phyloP scores from a whole-genome alignment of 1,140 invertebrate species.

The Caerostris extrusa region DNA sequence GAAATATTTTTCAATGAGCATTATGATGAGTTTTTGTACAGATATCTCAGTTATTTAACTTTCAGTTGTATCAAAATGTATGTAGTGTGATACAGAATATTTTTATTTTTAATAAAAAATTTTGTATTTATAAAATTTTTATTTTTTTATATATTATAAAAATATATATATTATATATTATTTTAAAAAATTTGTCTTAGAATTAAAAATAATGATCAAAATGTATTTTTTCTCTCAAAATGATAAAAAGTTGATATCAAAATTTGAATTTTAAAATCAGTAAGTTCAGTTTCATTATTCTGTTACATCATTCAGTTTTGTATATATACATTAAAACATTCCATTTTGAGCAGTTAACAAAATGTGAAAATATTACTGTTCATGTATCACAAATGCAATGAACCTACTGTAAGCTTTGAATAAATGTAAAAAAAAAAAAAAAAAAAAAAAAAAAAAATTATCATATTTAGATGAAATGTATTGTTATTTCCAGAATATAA shows the following conservation, averaged over 20 bases:
- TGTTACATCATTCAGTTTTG: conserved; percentile 30
- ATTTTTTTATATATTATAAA: too few relatives aligned
- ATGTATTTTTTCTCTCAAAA: not conserved
- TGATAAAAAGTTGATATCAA: conserved; percentile 11
- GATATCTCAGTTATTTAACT: not conserved
- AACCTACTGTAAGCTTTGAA: not conserved
- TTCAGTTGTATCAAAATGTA: conserved; percentile 5
- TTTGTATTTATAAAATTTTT: too few relatives aligned
- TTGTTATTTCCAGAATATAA: too few relatives aligned
- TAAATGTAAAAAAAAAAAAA: not conserved
- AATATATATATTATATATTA: too few relatives aligned
- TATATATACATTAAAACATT: conserved; percentile 49
- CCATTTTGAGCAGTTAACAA: conserved; percentile 4
- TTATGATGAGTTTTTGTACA: not conserved
- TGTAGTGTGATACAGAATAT: not conserved
- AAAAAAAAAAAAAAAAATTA: not conserved
- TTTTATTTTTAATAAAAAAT: too few relatives aligned
- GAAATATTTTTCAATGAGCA: conserved; percentile 21
- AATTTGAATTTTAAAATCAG: not conserved
- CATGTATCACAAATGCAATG: not conserved
- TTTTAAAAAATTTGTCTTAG: not conserved
- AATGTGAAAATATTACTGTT: not conserved
- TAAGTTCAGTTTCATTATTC: not conserved
- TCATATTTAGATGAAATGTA: too few relatives aligned
- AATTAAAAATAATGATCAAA: not conserved